Evolutionary conservation across 2,113 vertebrate species (phyloP).

Genomic region (Pandion haliaetus): DNA sequence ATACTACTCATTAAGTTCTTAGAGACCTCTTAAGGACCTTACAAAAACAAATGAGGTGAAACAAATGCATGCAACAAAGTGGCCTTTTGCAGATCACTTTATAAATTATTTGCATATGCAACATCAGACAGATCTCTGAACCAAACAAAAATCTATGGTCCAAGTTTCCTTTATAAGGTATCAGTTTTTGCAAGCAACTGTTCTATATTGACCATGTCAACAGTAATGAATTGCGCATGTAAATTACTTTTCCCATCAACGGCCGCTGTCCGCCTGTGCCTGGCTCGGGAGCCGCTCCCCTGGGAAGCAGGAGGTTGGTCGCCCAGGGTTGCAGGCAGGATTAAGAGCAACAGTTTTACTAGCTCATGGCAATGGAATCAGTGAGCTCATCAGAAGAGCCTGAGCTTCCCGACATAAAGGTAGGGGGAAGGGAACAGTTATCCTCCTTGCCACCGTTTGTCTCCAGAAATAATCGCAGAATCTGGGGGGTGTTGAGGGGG

Average conservation of each 20-base stretch:
- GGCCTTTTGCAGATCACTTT: background rate
- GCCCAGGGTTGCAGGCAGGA: background rate
- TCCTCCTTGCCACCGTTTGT: rapidly evolving
- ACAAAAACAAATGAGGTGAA: background rate
- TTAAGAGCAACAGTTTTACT: background rate
- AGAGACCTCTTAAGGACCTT: background rate
- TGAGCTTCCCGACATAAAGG: background rate
- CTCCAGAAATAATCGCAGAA: background rate
- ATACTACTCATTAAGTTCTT: background rate
- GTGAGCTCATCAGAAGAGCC: background rate
- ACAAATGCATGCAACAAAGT: background rate
- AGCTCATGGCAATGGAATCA: background rate
- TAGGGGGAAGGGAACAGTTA: background rate
- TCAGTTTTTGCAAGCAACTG: background rate
- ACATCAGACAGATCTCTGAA: background rate
- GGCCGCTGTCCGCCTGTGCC: background rate
- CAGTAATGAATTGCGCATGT: background rate
- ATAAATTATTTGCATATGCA: background rate
- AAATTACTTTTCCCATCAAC: background rate
- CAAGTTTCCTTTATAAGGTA: background rate
- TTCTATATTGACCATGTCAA: background rate
- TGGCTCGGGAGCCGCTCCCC: background rate
- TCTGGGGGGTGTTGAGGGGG: background rate
- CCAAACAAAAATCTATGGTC: background rate
- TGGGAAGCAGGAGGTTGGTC: background rate